Percentiles rank a stretch among this genome's conserved stretches.
Evolutionary conservation across 2,888 invertebrate species (phyloP).

Genomic region (Venustoraphidia nigricollis): DNA sequence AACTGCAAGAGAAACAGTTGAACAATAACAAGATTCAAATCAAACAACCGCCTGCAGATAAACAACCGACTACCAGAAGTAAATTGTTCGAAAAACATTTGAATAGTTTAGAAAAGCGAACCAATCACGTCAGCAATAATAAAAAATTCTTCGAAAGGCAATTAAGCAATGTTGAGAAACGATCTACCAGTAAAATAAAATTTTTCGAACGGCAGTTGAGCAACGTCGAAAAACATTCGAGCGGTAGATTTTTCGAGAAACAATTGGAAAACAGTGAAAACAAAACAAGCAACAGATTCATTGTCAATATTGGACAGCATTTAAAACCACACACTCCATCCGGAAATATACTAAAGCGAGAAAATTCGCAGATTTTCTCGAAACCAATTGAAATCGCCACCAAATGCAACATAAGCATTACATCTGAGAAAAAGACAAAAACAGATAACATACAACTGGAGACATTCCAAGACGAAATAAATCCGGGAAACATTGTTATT

Average conservation of each 20-base stretch:
- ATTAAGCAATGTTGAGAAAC: conserved; percentile 14
- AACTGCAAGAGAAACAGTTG: conserved; percentile 8
- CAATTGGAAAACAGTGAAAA: conserved; percentile 2
- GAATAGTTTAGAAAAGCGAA: conserved; percentile 4
- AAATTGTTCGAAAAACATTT: background rate
- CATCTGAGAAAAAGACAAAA: background rate
- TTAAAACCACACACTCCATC: conserved; percentile 17
- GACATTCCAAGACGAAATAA: conserved; percentile 6
- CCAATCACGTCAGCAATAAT: conserved; percentile 4
- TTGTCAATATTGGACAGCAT: conserved; percentile 28
- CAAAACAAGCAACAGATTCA: conserved; percentile 22
- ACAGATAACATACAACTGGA: conserved; percentile 1
- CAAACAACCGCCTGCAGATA: background rate
- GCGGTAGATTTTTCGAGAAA: background rate
- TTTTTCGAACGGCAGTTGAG: too few species aligned
- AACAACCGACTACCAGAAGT: conserved; percentile 1
- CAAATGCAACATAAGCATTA: conserved; percentile 3
- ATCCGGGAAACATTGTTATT: background rate
- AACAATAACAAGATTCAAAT: conserved; percentile 6
- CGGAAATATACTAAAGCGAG: background rate
- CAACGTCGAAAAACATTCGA: background rate
- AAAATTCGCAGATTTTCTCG: background rate
- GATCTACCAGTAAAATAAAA: background rate
- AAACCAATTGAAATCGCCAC: conserved; percentile 4
- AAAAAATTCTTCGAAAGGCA: conserved; percentile 10